A percentile compares a stretch with the other conserved stretches of the same genome.
These are phyloP conservation scores for Meloidogyne floridensis DNA, from an alignment of 1,140 invertebrate genomes.

Conservation along the genomic window DNA sequence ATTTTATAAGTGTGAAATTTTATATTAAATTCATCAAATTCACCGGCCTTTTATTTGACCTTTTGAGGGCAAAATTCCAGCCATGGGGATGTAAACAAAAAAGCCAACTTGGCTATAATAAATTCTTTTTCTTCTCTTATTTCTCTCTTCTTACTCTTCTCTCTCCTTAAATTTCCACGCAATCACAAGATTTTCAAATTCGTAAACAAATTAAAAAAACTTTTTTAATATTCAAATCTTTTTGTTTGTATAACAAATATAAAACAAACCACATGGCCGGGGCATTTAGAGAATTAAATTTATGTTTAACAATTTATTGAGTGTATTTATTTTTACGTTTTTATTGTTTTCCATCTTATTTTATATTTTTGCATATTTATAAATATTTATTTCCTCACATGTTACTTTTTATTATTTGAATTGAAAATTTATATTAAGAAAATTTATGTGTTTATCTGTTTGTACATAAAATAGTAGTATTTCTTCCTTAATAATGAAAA, in stretches of 20 bases:
- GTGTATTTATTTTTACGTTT: background rate
- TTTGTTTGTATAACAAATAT: background rate
- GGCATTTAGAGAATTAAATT: background rate
- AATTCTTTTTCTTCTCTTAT: background rate
- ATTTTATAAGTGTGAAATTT: too few relatives aligned
- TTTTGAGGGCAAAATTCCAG: background rate
- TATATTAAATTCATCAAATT: background rate
- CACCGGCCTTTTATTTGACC: constrained; percentile 7
- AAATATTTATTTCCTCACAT: too few relatives aligned
- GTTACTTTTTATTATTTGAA: too few relatives aligned
- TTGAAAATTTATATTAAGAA: too few relatives aligned
- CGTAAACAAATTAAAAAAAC: background rate
- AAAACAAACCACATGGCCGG: background rate
- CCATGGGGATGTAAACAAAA: background rate
- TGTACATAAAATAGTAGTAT: too few relatives aligned
- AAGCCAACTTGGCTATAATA: background rate
- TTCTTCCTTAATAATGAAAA: too few relatives aligned
- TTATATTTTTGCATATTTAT: background rate
- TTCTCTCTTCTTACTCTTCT: background rate
- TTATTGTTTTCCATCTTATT: background rate
- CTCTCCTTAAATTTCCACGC: background rate
- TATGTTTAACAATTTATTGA: background rate
- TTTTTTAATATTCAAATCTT: background rate
- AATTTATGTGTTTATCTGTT: too few relatives aligned
- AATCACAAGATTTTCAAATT: background rate